Conservation (phyloP, 2,888 invertebrate species). For the Ochropleura plecta region DNA sequence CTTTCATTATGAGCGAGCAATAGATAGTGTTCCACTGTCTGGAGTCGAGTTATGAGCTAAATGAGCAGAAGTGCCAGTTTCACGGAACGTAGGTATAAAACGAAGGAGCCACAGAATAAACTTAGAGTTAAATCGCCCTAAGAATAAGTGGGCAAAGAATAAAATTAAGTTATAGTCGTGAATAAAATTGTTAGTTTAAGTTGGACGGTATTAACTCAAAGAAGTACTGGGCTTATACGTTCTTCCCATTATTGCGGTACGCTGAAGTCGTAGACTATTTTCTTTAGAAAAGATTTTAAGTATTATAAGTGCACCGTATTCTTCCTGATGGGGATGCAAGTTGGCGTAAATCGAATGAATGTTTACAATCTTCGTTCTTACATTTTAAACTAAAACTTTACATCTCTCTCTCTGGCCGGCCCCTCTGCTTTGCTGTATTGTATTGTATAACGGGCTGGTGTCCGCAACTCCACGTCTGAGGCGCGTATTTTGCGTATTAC, state of each 20-base stretch:
- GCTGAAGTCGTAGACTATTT: conserved; percentile 24
- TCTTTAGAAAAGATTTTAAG: background rate
- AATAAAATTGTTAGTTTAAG: conserved; percentile 55
- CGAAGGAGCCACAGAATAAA: conserved; percentile 62
- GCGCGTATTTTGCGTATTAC: too few relatives aligned
- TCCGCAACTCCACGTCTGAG: too few relatives aligned
- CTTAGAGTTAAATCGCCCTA: conserved; percentile 64
- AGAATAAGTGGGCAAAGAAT: conserved; percentile 65
- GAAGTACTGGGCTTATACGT: conserved; percentile 32
- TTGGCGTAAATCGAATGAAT: conserved; percentile 12
- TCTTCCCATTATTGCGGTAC: conserved; percentile 42
- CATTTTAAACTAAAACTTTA: conserved; percentile 10
- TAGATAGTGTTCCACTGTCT: conserved; percentile 38
- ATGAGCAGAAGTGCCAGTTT: conserved; percentile 60
- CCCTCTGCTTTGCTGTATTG: too few relatives aligned
- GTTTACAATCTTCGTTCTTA: background rate
- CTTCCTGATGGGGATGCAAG: conserved; percentile 28
- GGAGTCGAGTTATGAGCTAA: conserved; percentile 48
- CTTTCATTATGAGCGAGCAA: conserved; percentile 47
- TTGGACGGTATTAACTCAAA: conserved; percentile 50
- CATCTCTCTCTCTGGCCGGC: too few relatives aligned
- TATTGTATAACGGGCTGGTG: too few relatives aligned
- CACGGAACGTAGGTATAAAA: conserved; percentile 55
- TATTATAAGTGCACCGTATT: conserved; percentile 15
- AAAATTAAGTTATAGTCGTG: conserved; percentile 51